phyloP scores from a whole-genome alignment of 1,140 invertebrate genomes.

The Macrobrachium rosenbergii region DNA sequence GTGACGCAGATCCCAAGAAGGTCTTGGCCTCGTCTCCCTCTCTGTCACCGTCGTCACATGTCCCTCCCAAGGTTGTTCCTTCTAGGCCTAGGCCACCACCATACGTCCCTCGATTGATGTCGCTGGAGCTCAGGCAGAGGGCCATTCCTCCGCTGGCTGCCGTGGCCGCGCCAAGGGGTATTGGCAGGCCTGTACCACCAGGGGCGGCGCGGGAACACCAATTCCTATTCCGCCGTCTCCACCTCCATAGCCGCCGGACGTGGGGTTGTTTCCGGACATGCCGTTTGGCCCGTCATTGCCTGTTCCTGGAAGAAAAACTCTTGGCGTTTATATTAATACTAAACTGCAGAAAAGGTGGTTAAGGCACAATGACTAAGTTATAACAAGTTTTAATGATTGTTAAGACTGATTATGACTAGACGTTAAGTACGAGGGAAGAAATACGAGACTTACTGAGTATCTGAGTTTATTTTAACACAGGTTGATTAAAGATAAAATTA shows the following conservation, averaged over 20 bases:
- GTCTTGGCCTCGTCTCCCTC: too few species aligned
- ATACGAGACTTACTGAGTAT: too few species aligned
- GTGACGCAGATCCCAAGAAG: too few species aligned
- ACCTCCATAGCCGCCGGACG: conserved; percentile 45
- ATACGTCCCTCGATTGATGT: too few species aligned
- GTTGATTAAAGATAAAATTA: too few species aligned
- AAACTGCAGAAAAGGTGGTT: not conserved
- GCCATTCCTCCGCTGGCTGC: conserved; percentile 49
- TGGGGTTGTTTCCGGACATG: not conserved
- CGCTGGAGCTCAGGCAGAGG: conserved; percentile 25
- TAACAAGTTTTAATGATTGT: too few species aligned
- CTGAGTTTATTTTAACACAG: too few species aligned
- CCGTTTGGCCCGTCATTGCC: conserved; percentile 41
- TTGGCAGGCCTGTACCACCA: conserved; percentile 47
- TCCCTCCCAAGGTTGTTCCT: too few species aligned
- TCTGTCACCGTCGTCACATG: too few species aligned
- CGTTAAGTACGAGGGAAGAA: too few species aligned
- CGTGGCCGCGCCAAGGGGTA: conserved; percentile 51
- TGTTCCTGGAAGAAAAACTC: conserved; percentile 28
- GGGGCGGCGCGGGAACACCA: conserved; percentile 52
- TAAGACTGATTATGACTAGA: too few species aligned
- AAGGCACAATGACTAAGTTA: not conserved
- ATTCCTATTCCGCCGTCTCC: conserved; percentile 56
- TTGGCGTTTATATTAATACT: not conserved
- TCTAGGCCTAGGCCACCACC: too few species aligned